These are phyloP conservation scores for Sylvilagus floridanus DNA, from an alignment of 2,797 vertebrate species.

Conservation along the genomic window DNA sequence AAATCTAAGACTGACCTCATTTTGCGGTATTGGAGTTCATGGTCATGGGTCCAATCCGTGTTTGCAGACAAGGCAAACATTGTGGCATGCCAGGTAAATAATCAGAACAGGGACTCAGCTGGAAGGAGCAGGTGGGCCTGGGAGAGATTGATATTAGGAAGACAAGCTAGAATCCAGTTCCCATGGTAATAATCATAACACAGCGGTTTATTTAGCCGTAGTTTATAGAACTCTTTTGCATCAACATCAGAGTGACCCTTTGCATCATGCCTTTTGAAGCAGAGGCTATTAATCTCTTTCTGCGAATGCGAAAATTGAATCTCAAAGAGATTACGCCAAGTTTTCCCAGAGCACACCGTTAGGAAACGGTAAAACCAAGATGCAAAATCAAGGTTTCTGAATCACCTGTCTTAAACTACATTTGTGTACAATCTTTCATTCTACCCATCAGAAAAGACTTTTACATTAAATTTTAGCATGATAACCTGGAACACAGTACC, in stretches of 20 bases:
- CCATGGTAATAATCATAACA: background rate
- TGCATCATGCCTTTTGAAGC: background rate
- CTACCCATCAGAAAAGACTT: background rate
- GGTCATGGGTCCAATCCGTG: background rate
- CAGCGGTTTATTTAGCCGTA: background rate
- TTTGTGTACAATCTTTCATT: background rate
- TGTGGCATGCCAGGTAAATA: background rate
- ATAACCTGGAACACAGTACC: background rate
- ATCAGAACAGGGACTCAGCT: background rate
- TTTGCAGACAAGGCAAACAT: slow-evolving; percentile 30
- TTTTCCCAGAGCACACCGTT: background rate
- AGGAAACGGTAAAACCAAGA: background rate
- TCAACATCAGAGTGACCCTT: background rate
- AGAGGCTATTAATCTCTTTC: background rate
- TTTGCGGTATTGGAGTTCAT: background rate
- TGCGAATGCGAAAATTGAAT: background rate
- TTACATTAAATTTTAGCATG: background rate
- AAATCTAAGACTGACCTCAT: background rate
- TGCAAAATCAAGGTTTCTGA: background rate
- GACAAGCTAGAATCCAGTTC: background rate
- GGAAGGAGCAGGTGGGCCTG: background rate
- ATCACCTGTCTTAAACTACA: background rate
- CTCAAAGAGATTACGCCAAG: background rate
- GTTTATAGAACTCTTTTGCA: background rate
- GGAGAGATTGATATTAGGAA: background rate